phyloP scores from a whole-genome alignment of 2,888 invertebrate genomes.

The Entomobrya proxima region DNA sequence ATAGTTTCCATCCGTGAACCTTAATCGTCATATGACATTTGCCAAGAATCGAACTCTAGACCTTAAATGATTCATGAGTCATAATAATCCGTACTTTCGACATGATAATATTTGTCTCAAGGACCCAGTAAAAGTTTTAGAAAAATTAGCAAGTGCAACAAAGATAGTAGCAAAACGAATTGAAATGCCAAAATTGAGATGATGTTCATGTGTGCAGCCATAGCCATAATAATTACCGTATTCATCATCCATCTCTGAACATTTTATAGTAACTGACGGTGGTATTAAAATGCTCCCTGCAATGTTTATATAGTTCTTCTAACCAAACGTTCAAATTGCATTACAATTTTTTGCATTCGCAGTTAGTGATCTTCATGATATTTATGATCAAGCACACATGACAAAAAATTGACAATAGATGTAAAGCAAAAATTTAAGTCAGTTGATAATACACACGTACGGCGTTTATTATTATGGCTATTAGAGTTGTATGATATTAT shows the following conservation, averaged over 20 bases:
- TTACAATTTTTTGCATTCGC: not conserved
- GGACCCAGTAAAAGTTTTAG: constrained; percentile 53
- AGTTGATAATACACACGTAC: constrained; percentile 58
- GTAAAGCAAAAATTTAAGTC: constrained; percentile 10
- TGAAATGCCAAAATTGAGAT: constrained; percentile 36
- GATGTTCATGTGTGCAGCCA: too few relatives aligned
- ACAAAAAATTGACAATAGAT: constrained; percentile 54
- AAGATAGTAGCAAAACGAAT: not conserved
- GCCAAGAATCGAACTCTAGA: too few relatives aligned
- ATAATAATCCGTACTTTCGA: too few relatives aligned
- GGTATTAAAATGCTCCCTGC: not conserved
- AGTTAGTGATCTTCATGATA: constrained; percentile 25
- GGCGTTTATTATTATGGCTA: constrained; percentile 38
- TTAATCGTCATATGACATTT: not conserved
- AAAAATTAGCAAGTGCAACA: constrained; percentile 64
- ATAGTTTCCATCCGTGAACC: not conserved
- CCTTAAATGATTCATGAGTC: too few relatives aligned
- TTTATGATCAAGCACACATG: constrained; percentile 52
- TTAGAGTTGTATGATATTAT: constrained; percentile 49
- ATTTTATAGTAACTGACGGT: too few relatives aligned
- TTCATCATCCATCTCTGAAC: too few relatives aligned
- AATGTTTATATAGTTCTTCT: constrained; percentile 2
- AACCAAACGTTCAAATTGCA: too few relatives aligned
- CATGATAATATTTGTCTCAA: constrained; percentile 59
- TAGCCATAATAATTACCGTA: too few relatives aligned